A percentile compares a stretch with the other conserved stretches of the same genome.
Conservation (phyloP, 2,797 vertebrate genomes). For the Gambusia yucatana region DNA sequence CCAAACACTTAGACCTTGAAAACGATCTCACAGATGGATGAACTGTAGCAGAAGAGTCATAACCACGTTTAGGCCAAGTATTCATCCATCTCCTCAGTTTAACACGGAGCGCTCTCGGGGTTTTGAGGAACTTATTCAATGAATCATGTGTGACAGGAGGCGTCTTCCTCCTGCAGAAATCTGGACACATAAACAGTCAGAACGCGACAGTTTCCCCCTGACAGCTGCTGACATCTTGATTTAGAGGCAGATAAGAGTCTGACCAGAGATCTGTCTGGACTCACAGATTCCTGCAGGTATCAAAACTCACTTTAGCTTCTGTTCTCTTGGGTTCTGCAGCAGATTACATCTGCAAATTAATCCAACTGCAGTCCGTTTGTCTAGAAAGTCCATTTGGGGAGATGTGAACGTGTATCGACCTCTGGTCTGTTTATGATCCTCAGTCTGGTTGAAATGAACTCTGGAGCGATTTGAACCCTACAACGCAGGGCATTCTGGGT, state of each 20-base stretch:
- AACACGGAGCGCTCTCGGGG: conserved; percentile 30
- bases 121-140: conserved; percentile 38
- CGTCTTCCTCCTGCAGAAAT: conserved; percentile 25
- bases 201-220: neutral
- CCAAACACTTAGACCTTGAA: conserved; percentile 40
- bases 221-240: conserved; percentile 49
- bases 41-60: conserved; percentile 18
- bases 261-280: conserved; percentile 41
- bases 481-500: too few relatives aligned
- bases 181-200: conserved; percentile 25
- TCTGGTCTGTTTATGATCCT: too few relatives aligned
- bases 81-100: conserved; percentile 50
- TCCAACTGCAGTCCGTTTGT: neutral
- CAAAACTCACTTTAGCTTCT: conserved; percentile 48
- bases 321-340: conserved; percentile 51
- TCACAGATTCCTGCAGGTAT: conserved; percentile 50
- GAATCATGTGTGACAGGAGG: conserved; percentile 49
- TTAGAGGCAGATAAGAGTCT: conserved; percentile 47
- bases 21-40: conserved; percentile 16
- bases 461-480: too few relatives aligned
- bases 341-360: neutral
- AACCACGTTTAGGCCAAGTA: conserved; percentile 51
- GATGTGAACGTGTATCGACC: too few relatives aligned
- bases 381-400: too few relatives aligned
- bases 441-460: too few relatives aligned